These are phyloP conservation scores for Indicator maculatus DNA, from an alignment of 2,113 vertebrate genomes.

Conservation along the genomic window DNA sequence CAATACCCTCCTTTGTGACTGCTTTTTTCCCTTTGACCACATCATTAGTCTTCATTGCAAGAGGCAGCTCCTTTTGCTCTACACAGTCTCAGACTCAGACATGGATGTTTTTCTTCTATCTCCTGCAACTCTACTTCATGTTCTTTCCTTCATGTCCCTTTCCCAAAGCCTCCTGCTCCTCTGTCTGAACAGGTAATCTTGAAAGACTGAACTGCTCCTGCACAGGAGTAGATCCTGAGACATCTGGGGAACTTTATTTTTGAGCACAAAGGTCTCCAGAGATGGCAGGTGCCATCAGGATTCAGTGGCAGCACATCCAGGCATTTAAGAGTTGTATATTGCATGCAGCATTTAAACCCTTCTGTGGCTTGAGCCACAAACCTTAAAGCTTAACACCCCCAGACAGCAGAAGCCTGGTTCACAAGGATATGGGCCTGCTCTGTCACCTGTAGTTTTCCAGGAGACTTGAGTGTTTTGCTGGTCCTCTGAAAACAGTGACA, in stretches of 20 bases:
- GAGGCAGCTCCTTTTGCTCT: neutral
- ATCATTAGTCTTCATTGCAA: neutral
- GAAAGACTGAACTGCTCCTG: neutral
- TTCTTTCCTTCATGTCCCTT: neutral
- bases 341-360: neutral
- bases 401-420: neutral
- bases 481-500: neutral
- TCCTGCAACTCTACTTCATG: neutral
- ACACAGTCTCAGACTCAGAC: neutral
- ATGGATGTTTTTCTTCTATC: fast-evolving
- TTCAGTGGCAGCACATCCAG: neutral
- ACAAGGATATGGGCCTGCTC: neutral
- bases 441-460: neutral
- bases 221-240: neutral
- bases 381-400: neutral
- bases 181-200: neutral
- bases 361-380: neutral
- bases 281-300: neutral
- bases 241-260: neutral
- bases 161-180: neutral
- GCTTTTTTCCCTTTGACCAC: neutral
- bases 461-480: neutral
- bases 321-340: neutral
- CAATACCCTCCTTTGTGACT: neutral
- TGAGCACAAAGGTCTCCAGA: neutral